phyloP scores from a whole-genome alignment of 2,797 vertebrate species.

The Ptychobarbus kaznakovi region DNA sequence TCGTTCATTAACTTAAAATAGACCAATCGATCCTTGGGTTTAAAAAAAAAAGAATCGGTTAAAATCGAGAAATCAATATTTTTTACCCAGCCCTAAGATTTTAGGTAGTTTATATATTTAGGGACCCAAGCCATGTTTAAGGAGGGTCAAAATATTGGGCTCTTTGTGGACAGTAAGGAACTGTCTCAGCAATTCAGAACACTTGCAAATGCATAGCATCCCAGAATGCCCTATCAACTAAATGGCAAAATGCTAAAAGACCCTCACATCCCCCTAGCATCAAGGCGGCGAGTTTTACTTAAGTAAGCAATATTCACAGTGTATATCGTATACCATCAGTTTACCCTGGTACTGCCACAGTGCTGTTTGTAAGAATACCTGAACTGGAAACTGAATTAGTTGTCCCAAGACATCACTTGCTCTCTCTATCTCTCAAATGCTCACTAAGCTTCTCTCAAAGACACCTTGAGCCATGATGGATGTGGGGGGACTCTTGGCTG shows the following conservation, averaged over 20 bases:
- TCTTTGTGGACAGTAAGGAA: background rate
- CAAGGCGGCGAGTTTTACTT: background rate
- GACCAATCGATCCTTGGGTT: background rate
- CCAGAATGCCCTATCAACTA: background rate
- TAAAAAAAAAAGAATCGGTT: background rate
- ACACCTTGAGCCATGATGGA: constrained; percentile 79
- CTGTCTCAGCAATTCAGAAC: background rate
- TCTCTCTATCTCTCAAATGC: constrained; percentile 25
- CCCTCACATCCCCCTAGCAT: background rate
- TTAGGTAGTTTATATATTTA: background rate
- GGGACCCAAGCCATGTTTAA: background rate
- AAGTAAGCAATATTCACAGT: background rate
- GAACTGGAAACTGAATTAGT: constrained; percentile 46
- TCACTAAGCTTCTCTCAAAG: constrained; percentile 70
- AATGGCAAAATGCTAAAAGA: background rate
- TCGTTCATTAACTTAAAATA: background rate
- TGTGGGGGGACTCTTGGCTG: constrained; percentile 71
- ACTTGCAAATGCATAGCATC: background rate
- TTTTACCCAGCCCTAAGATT: background rate
- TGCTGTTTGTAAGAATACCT: constrained; percentile 15
- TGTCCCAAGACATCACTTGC: constrained; percentile 38
- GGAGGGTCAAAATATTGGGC: background rate
- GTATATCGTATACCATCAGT: background rate
- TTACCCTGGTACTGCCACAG: background rate
- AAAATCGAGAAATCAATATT: background rate